phyloP scores from a whole-genome alignment of 2,888 invertebrate genomes.

The Cheilosia soror region DNA sequence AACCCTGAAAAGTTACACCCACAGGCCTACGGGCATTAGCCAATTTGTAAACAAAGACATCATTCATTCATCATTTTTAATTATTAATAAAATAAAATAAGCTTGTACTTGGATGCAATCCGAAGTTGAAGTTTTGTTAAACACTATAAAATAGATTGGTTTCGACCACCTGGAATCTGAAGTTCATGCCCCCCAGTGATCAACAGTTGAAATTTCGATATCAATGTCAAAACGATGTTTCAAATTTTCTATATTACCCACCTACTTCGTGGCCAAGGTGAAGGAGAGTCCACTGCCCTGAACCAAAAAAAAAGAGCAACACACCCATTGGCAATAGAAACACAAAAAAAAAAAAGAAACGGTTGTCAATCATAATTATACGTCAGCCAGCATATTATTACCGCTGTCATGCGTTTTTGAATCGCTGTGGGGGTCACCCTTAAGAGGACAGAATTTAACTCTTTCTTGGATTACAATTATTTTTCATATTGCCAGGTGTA shows the following conservation, averaged over 20 bases:
- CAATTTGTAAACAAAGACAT: too few relatives aligned
- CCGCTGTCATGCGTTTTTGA: background rate
- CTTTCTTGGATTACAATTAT: background rate
- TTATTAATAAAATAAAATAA: too few relatives aligned
- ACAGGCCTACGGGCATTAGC: too few relatives aligned
- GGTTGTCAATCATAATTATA: constrained; percentile 5
- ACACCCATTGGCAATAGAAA: background rate
- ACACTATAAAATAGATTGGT: background rate
- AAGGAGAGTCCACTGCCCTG: background rate
- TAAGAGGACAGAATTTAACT: background rate
- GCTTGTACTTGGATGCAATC: too few relatives aligned
- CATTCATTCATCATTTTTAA: too few relatives aligned
- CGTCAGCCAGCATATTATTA: background rate
- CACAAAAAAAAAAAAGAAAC: background rate
- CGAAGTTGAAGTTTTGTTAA: too few relatives aligned
- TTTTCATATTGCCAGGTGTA: background rate
- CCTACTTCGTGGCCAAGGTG: background rate
- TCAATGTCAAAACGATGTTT: background rate
- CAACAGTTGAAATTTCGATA: background rate
- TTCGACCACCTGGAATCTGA: background rate
- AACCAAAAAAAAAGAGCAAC: background rate
- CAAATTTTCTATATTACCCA: background rate
- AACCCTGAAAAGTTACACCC: too few relatives aligned
- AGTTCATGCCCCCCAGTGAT: background rate
- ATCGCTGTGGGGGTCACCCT: background rate